Evolutionary conservation across 2,797 vertebrate species (phyloP).

Genomic region (Sphenopsis melanotis): DNA sequence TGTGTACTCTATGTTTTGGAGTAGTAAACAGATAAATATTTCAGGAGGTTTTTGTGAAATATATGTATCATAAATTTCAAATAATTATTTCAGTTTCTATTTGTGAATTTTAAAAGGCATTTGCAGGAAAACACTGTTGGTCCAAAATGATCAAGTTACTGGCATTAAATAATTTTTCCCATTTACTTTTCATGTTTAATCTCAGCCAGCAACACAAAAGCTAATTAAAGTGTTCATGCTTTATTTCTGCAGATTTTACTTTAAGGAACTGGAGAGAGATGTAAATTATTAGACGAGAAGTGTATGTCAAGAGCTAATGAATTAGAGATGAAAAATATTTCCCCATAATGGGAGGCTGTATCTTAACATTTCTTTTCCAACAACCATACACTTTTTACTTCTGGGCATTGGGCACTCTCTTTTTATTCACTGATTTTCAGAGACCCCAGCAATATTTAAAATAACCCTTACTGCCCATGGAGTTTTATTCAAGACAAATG

Average conservation of each 20-base stretch:
- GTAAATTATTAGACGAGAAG: neutral
- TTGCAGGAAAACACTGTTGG: neutral
- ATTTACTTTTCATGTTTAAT: slow-evolving; percentile 40
- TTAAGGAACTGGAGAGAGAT: slow-evolving; percentile 40
- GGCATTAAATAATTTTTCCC: neutral
- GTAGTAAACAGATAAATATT: slow-evolving; percentile 6
- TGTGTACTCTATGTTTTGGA: neutral
- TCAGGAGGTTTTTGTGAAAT: neutral
- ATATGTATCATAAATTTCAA: neutral
- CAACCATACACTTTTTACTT: neutral
- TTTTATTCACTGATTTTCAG: slow-evolving; percentile 37
- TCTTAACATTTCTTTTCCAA: slow-evolving; percentile 35
- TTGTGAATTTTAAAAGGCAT: neutral
- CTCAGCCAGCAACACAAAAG: slow-evolving; percentile 26
- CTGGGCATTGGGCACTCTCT: neutral
- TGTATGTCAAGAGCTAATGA: slow-evolving; percentile 42
- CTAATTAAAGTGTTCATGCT: slow-evolving; percentile 13
- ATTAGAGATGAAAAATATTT: slow-evolving; percentile 52
- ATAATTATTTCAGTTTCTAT: neutral
- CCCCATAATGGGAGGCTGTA: neutral
- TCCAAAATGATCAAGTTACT: neutral
- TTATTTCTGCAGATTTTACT: slow-evolving; percentile 51
- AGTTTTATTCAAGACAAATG: slow-evolving; percentile 10
- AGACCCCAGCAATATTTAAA: neutral
- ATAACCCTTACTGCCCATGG: neutral